phyloP scores from a whole-genome alignment of 2,113 vertebrate species.

The Sminthopsis crassicaudata region DNA sequence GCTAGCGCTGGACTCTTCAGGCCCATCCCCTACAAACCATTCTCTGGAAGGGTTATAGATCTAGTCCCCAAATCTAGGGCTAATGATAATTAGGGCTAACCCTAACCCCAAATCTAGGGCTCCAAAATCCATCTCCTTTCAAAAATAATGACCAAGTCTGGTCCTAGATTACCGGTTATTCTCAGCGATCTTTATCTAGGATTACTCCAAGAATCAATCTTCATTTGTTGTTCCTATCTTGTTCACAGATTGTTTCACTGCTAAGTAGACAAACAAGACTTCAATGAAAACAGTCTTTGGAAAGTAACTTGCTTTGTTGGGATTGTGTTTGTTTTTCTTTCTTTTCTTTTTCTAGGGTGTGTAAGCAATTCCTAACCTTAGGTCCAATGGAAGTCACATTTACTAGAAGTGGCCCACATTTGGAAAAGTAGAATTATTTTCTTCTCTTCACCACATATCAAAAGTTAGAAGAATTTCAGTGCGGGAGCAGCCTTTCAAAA shows the following conservation, averaged over 20 bases:
- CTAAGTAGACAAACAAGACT: slow-evolving; percentile 74
- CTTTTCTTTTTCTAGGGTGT: background rate
- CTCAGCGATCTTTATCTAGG: slow-evolving; percentile 71
- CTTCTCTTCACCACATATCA: background rate
- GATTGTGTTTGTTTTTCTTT: background rate
- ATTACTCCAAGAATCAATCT: slow-evolving; percentile 76
- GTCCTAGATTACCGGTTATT: background rate
- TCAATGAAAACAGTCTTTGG: slow-evolving; percentile 64
- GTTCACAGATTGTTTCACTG: slow-evolving; percentile 74
- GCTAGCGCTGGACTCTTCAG: background rate
- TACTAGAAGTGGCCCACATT: background rate
- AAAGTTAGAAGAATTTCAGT: background rate
- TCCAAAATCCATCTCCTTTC: background rate
- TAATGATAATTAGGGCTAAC: too few relatives aligned
- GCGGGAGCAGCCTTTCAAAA: background rate
- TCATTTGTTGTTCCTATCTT: slow-evolving; percentile 79
- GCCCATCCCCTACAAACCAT: background rate
- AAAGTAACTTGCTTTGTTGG: slow-evolving; percentile 37
- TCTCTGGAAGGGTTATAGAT: background rate
- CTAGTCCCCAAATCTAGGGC: background rate
- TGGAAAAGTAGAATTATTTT: background rate
- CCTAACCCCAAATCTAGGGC: background rate
- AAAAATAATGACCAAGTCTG: background rate
- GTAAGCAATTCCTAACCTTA: background rate
- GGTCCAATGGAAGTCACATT: background rate